Evolutionary conservation across 2,797 vertebrate genomes (phyloP).

Genomic region (Crenuchus spilurus): DNA sequence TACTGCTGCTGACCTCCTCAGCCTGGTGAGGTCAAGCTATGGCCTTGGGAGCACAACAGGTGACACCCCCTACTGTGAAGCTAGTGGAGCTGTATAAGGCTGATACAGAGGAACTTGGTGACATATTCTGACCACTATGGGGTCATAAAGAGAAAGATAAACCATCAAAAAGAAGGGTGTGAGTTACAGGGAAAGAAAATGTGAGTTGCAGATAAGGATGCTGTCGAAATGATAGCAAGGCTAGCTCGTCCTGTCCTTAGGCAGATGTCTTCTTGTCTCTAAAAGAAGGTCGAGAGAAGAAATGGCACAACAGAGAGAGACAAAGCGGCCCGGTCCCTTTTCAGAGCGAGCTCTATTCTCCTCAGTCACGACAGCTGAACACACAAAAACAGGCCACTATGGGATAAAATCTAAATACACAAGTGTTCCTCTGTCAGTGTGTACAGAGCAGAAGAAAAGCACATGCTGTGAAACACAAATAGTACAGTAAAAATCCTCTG

Average conservation of each 20-base stretch:
- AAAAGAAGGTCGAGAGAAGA: constrained; percentile 72
- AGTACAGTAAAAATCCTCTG: constrained; percentile 55
- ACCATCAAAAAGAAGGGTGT: background rate
- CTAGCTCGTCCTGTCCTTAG: constrained; percentile 71
- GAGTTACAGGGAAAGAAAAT: constrained; percentile 1
- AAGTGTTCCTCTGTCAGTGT: constrained; percentile 38
- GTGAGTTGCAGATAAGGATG: constrained; percentile 12
- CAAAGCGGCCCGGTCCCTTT: constrained; percentile 71
- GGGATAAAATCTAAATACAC: constrained; percentile 58
- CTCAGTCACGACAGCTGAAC: constrained; percentile 67
- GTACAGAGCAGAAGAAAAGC: constrained; percentile 44
- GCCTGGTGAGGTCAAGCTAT: constrained; percentile 4
- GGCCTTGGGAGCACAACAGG: constrained; percentile 64
- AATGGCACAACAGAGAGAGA: constrained; percentile 72
- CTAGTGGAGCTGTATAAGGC: constrained; percentile 20
- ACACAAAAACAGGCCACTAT: constrained; percentile 58
- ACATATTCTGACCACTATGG: background rate
- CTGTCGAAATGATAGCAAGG: constrained; percentile 42
- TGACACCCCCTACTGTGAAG: constrained; percentile 62
- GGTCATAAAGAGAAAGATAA: constrained; percentile 7
- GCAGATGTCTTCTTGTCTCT: constrained; percentile 84
- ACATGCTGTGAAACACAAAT: constrained; percentile 49
- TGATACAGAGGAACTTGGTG: constrained; percentile 16
- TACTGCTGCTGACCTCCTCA: constrained; percentile 27
- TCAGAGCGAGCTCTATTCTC: constrained; percentile 68